Conservation (phyloP, 2,797 vertebrate species). For the Myotis myotis region DNA sequence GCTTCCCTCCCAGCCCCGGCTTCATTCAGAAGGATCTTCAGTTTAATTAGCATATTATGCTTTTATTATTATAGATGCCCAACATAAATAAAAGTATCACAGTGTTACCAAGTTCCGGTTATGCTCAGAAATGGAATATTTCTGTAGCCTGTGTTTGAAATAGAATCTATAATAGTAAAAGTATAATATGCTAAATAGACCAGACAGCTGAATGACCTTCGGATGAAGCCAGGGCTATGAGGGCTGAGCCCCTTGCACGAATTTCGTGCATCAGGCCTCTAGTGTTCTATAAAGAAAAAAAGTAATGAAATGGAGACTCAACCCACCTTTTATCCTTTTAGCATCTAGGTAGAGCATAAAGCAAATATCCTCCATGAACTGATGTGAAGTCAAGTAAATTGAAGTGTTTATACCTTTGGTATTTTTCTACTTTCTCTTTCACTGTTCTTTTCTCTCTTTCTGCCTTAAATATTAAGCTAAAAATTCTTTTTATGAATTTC, state of each 20-base stretch:
- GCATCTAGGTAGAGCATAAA: background rate
- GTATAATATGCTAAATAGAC: too few relatives aligned
- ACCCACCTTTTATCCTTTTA: background rate
- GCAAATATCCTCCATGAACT: background rate
- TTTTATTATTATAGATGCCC: too few relatives aligned
- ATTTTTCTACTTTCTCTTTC: background rate
- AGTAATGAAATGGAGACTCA: background rate
- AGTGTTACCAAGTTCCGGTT: background rate
- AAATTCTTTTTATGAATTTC: background rate
- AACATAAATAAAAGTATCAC: background rate
- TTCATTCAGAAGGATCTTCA: too few relatives aligned
- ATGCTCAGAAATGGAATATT: background rate
- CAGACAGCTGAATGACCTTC: too few relatives aligned
- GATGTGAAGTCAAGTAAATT: background rate
- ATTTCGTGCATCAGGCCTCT: too few relatives aligned
- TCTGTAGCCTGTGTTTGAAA: background rate
- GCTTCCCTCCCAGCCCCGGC: too few relatives aligned
- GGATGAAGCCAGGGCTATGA: too few relatives aligned
- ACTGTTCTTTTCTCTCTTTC: background rate
- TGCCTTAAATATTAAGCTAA: background rate
- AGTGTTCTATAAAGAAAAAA: background rate
- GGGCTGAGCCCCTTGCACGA: too few relatives aligned
- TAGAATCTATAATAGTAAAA: background rate
- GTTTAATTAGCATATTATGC: too few relatives aligned
- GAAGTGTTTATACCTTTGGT: background rate